These are phyloP conservation scores for Takifugu bimaculatus DNA, from an alignment of 2,113 vertebrate genomes.

Conservation along the genomic window DNA sequence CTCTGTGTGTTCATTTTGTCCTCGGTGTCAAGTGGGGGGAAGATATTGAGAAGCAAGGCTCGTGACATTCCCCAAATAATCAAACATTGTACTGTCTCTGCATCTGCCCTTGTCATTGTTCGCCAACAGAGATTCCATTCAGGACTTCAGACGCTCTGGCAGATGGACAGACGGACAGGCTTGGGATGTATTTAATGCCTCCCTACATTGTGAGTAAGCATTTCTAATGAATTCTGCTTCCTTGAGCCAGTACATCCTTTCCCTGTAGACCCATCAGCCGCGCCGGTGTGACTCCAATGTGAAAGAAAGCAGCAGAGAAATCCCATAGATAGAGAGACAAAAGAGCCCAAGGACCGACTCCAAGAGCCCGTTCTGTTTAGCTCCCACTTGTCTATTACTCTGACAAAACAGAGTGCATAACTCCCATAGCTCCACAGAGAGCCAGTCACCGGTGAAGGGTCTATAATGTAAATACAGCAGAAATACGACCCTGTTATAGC, in stretches of 20 bases:
- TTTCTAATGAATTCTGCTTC: conserved; percentile 64
- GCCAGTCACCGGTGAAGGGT: conserved; percentile 32
- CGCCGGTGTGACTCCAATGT: conserved; percentile 16
- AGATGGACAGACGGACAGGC: conserved; percentile 27
- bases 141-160: conserved; percentile 35
- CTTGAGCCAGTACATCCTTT: conserved; percentile 59
- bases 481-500: conserved; percentile 41
- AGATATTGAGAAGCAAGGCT: conserved; percentile 33
- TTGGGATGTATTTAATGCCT: conserved; percentile 38
- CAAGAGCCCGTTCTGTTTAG: conserved; percentile 54
- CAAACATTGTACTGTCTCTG: conserved; percentile 31
- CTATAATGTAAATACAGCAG: conserved; percentile 62
- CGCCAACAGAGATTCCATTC: conserved; percentile 57
- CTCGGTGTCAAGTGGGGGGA: conserved; percentile 42
- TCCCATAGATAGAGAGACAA: conserved; percentile 41
- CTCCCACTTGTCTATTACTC: conserved; percentile 37
- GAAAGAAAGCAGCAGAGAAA: conserved; percentile 25
- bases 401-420: conserved; percentile 49
- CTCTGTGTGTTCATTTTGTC: conserved; percentile 44
- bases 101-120: conserved; percentile 20
- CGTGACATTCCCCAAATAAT: conserved; percentile 59
- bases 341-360: conserved; percentile 23
- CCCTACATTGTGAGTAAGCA: conserved; percentile 62
- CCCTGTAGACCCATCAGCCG: conserved; percentile 21
- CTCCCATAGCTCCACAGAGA: conserved; percentile 48